These are phyloP conservation scores for Galleria mellonella DNA, from an alignment of 1,140 invertebrate species.

Conservation along the genomic window DNA sequence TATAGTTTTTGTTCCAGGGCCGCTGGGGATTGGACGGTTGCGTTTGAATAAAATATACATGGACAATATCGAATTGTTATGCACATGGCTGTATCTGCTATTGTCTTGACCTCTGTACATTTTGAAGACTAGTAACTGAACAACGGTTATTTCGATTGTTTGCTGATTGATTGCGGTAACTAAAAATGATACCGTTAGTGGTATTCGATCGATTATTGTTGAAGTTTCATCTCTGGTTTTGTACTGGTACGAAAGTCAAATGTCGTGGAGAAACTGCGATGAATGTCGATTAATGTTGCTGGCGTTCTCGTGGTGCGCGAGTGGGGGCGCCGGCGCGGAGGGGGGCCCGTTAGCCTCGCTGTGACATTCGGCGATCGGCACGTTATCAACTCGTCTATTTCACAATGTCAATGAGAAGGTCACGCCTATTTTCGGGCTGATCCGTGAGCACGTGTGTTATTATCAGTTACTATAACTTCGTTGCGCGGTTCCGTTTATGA, in stretches of 20 bases:
- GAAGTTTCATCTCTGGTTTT: too few species aligned
- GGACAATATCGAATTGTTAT: neutral
- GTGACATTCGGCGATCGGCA: conserved; percentile 66
- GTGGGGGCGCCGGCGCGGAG: conserved; percentile 37
- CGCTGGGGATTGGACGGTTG: neutral
- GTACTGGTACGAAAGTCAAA: too few species aligned
- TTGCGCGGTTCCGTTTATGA: neutral
- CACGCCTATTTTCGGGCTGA: conserved; percentile 57
- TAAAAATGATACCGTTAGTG: neutral
- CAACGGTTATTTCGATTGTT: conserved; percentile 21
- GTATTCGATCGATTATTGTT: too few species aligned
- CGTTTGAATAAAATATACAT: neutral
- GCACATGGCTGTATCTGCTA: neutral
- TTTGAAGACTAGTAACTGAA: conserved; percentile 12
- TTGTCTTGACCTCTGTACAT: neutral
- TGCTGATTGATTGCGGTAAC: conserved; percentile 25
- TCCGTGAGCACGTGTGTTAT: conserved; percentile 31
- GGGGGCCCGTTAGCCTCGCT: conserved; percentile 61
- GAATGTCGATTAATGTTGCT: conserved; percentile 21
- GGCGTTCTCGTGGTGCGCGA: too few species aligned
- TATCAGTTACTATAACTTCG: conserved; percentile 12
- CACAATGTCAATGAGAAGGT: conserved; percentile 74
- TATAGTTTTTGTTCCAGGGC: too few species aligned
- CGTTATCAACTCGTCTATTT: conserved; percentile 72
- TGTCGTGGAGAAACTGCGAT: conserved; percentile 37